Evolutionary conservation across 2,113 vertebrate genomes (phyloP).

Genomic region (Coreoperca whiteheadi): DNA sequence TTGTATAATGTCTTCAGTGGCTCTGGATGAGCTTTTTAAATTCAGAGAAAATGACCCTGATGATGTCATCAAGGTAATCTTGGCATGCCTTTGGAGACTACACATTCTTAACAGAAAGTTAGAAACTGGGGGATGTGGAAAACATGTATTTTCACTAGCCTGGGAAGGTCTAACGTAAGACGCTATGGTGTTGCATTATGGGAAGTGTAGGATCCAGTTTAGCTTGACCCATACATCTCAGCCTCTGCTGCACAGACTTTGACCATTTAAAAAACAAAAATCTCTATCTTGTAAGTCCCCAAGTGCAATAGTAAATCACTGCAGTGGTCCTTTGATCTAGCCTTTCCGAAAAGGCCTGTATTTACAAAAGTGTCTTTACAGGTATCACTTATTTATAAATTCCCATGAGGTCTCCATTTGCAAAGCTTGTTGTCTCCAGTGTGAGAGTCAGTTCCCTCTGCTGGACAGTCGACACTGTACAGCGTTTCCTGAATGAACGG

Average conservation of each 20-base stretch:
- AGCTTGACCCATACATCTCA: background rate
- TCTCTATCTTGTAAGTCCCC: no score
- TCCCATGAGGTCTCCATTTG: background rate
- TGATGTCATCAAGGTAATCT: background rate
- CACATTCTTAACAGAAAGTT: background rate
- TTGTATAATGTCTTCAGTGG: background rate
- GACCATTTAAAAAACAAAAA: background rate
- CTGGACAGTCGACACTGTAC: background rate
- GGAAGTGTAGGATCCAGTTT: background rate
- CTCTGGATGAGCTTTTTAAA: background rate
- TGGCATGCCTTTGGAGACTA: background rate
- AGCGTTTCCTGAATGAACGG: background rate
- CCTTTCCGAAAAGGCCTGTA: background rate
- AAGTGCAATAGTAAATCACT: background rate
- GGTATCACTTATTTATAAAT: background rate
- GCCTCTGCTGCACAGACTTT: background rate
- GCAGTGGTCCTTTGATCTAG: background rate
- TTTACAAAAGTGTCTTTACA: background rate
- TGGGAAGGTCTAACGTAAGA: background rate
- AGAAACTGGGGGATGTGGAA: background rate
- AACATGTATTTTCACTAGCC: background rate
- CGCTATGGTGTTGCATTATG: background rate
- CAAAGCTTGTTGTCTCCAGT: background rate
- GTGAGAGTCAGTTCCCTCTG: slow-evolving; percentile 3
- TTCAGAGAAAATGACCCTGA: background rate